Conservation (phyloP, 2,113 vertebrate genomes). For the Sporophila hypoxantha region DNA sequence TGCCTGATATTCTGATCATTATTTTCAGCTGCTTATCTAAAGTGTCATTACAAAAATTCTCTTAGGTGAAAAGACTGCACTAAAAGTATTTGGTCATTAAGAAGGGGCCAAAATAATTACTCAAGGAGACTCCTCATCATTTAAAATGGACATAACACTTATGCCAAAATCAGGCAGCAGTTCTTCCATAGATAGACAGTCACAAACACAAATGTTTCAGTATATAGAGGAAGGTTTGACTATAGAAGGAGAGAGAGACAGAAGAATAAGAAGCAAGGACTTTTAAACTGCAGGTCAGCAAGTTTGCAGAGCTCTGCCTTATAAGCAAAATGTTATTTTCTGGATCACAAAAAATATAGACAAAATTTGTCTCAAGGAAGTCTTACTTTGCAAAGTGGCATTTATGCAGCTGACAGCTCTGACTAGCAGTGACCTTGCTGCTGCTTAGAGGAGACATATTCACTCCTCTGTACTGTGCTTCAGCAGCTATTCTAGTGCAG, state of each 20-base stretch:
- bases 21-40: not conserved
- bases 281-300: not conserved
- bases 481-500: not conserved
- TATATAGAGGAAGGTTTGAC: not conserved
- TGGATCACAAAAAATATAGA: not conserved
- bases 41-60: not conserved
- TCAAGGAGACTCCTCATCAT: not conserved
- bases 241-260: not conserved
- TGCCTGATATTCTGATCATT: rapidly evolving
- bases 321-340: not conserved
- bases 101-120: not conserved
- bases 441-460: not conserved
- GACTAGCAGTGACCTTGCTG: slow-evolving; percentile 24
- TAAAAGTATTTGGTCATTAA: not conserved
- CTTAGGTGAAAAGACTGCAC: not conserved
- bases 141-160: not conserved
- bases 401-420: not conserved
- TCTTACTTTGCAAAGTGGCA: not conserved
- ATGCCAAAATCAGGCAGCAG: not conserved
- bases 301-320: not conserved
- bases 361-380: not conserved
- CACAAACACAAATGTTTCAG: not conserved
- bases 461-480: not conserved
- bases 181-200: not conserved
- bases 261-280: not conserved